Conservation (phyloP, 2,797 vertebrate genomes). For the Semotilus atromaculatus region DNA sequence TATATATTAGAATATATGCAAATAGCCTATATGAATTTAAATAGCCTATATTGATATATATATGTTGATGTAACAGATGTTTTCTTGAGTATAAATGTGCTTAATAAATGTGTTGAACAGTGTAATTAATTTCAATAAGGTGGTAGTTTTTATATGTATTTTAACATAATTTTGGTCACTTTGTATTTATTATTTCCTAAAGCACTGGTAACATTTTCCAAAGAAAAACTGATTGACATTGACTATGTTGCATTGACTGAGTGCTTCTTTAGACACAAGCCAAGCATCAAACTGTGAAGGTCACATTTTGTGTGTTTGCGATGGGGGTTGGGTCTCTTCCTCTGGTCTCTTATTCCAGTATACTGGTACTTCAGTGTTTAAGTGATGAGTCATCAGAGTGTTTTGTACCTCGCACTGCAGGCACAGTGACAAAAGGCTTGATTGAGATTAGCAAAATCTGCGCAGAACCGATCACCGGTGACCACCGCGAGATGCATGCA, state of each 20-base stretch:
- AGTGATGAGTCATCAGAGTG: slow-evolving; percentile 26
- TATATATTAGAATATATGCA: neutral
- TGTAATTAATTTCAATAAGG: neutral
- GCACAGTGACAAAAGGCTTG: slow-evolving; percentile 14
- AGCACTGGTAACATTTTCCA: neutral
- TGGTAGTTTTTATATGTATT: neutral
- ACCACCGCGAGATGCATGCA: too few species aligned
- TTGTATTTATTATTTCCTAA: neutral
- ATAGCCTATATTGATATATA: too few species aligned
- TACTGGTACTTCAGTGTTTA: slow-evolving; percentile 15
- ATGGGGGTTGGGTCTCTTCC: neutral
- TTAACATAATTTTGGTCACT: neutral
- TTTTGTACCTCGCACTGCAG: slow-evolving; percentile 3
- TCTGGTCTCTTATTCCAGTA: slow-evolving; percentile 19
- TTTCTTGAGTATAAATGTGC: slow-evolving; percentile 11
- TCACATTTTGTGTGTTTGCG: neutral
- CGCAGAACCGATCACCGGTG: too few species aligned
- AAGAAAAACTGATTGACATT: neutral
- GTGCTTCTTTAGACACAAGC: slow-evolving; percentile 11
- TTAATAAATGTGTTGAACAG: neutral
- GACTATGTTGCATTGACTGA: neutral
- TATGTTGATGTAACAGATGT: neutral
- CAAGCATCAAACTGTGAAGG: slow-evolving; percentile 12
- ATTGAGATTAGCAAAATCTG: too few species aligned
- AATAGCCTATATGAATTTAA: neutral